Percentiles rank a stretch among this genome's conserved stretches.
Evolutionary conservation across 2,797 vertebrate species (phyloP).

Genomic region (Pipistrellus pygmaeus): DNA sequence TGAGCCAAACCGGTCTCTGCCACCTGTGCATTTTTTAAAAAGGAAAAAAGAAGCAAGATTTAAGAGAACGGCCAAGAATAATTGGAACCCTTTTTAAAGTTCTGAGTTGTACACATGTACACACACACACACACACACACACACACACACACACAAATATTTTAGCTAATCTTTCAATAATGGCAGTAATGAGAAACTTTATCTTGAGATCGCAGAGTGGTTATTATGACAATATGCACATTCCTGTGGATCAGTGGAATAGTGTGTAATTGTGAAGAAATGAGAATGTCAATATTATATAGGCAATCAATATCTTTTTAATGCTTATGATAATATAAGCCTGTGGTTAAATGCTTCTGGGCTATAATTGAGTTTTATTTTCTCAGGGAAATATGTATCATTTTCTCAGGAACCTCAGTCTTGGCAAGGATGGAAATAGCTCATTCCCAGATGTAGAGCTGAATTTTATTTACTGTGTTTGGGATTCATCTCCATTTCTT

Average conservation of each 20-base stretch:
- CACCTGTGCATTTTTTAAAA: not conserved
- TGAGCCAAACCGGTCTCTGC: no score
- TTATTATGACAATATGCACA: not conserved
- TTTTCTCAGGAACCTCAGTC: not conserved
- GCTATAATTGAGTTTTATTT: not conserved
- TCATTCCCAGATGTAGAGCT: not conserved
- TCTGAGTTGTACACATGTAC: not conserved
- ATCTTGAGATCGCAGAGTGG: not conserved
- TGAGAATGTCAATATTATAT: not conserved
- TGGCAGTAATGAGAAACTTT: not conserved
- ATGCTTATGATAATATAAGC: not conserved
- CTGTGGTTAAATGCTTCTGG: slow-evolving; percentile 15
- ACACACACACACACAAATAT: not conserved
- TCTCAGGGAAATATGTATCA: not conserved
- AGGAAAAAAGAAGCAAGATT: not conserved
- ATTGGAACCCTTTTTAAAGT: not conserved
- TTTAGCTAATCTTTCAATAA: not conserved
- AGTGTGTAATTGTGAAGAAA: not conserved
- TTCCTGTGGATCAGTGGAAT: not conserved
- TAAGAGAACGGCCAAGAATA: not conserved
- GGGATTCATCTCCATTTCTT: not conserved
- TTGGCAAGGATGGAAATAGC: not conserved
- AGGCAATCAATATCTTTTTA: not conserved
- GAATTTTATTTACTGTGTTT: not conserved
- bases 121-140: not conserved